These are phyloP conservation scores for Miltochrista miniata DNA, from an alignment of 2,888 invertebrate genomes.

Conservation along the genomic window DNA sequence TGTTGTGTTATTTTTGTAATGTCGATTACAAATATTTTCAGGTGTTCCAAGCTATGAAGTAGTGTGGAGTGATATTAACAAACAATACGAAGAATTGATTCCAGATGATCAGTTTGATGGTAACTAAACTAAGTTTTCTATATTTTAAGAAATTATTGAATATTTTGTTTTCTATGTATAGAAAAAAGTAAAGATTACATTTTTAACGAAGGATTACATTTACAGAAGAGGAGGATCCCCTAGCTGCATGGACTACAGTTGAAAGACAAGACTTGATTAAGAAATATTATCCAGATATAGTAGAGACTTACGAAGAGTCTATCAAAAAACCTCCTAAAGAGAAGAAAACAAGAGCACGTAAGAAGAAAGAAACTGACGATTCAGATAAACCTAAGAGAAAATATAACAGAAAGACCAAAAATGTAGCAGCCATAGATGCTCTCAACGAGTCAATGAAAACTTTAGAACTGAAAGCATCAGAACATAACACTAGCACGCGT, in stretches of 20 bases:
- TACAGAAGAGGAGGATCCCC: conserved; percentile 71
- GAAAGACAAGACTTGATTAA: conserved; percentile 87
- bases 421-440: conserved; percentile 30
- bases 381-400: conserved; percentile 65
- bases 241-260: conserved; percentile 85
- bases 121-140: conserved; percentile 16
- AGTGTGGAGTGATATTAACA: conserved; percentile 85
- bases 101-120: conserved; percentile 84
- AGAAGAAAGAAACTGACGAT: conserved; percentile 53
- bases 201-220: neutral
- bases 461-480: conserved; percentile 42
- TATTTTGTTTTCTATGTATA: neutral
- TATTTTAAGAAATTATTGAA: neutral
- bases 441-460: conserved; percentile 54
- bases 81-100: conserved; percentile 83
- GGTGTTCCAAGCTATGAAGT: conserved; percentile 89
- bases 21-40: conserved; percentile 40
- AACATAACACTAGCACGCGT: conserved; percentile 51
- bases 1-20: too few species aligned
- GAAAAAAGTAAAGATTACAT: neutral
- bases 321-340: conserved; percentile 81
- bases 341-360: conserved; percentile 55
- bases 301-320: conserved; percentile 81
- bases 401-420: conserved; percentile 63
- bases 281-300: conserved; percentile 85